Evolutionary conservation across 2,113 vertebrate species (phyloP), one percentile per base, ranked within the genome.

Genomic region (Bubalus kerabau): DNA sequence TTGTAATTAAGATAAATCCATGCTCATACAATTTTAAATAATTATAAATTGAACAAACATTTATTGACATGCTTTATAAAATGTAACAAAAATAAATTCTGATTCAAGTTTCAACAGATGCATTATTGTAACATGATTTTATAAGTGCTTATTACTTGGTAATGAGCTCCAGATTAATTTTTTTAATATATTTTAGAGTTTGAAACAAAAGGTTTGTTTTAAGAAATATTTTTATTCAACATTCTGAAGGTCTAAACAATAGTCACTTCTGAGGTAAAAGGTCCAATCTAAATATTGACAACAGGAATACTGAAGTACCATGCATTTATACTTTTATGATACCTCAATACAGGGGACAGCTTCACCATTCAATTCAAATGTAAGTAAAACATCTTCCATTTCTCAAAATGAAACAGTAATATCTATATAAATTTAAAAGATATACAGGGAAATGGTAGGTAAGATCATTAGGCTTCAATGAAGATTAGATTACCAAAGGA

Each of bases 161-260:
- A 92, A 86, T 56, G n/a, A 96, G n/a, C 82, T 91, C 19, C 24
- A 96, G 92, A 86, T 94, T 92, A 94, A 60, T 78, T 95, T 92
- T 94, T 4, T 0, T 4, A 67, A 40, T 80, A 59, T 48, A 90
- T 87, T 94, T 90, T 83, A 96, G 26, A 82, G 40, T 95, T 92
- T 56, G 50, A 91, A 76, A 92, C 64, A 90, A 95, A 95, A 94
- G 10, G 28, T 60, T 85, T 86, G 24, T 36, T 92, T 95, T 62
- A 94, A 82, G 26, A 95, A 87, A 85, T 95, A 57, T 56, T 95
- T 93, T 71, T 93, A 87, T 80, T 81, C 2, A 90, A 57, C 15
- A 94, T 82, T 97, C 91, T 94, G 80, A 88, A 96, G 48, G 16
- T 80, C 43, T 86, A 91, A 83, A 64, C 30, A 81, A 26, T 16